A percentile compares a stretch with the other conserved stretches of the same genome.
These are phyloP conservation scores for Aphrocallistes beatrix DNA, from an alignment of 37 sponge, comb jelly and placozoan genomes.

Conservation along the genomic window DNA sequence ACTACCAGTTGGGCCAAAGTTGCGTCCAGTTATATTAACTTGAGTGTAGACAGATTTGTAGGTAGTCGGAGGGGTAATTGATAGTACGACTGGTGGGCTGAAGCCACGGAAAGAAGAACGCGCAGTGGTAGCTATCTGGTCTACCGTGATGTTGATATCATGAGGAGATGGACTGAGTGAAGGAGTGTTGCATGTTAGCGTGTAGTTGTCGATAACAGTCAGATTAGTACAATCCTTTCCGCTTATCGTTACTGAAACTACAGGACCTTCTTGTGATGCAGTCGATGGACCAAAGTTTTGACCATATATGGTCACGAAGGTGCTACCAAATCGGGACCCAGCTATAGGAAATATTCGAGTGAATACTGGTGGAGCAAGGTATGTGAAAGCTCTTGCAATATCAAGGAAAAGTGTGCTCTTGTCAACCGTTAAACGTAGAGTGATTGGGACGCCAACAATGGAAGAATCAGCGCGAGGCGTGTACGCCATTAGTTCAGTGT, in stretches of 20 bases:
- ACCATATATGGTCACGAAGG: constrained; percentile 52
- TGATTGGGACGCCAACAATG: constrained; percentile 27
- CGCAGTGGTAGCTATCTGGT: constrained; percentile 30
- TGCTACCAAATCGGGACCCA: constrained; percentile 46
- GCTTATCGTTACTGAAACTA: constrained; percentile 48
- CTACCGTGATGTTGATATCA: constrained; percentile 57
- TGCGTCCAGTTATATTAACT: constrained; percentile 49
- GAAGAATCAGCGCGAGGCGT: constrained; percentile 34
- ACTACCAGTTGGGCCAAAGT: constrained; percentile 61
- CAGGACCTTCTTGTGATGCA: constrained; percentile 48
- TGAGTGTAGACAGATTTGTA: constrained; percentile 31
- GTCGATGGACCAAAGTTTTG: constrained; percentile 73
- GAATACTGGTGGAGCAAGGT: constrained; percentile 61
- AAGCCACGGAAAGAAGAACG: constrained; percentile 38
- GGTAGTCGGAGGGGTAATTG: constrained; percentile 42
- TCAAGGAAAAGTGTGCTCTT: constrained; percentile 58
- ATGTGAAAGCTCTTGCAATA: constrained; percentile 51
- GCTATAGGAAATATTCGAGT: constrained; percentile 44
- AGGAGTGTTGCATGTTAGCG: constrained; percentile 55
- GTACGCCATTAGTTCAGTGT: constrained; percentile 29
- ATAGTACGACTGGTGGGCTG: constrained; percentile 31
- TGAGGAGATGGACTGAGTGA: constrained; percentile 23
- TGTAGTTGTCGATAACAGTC: constrained; percentile 36
- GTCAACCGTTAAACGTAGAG: constrained; percentile 61
- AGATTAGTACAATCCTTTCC: constrained; percentile 46